A percentile compares a stretch with the other conserved stretches of the same genome.
phyloP scores from a whole-genome alignment of 2,113 vertebrate species.

The Raphicerus campestris region DNA sequence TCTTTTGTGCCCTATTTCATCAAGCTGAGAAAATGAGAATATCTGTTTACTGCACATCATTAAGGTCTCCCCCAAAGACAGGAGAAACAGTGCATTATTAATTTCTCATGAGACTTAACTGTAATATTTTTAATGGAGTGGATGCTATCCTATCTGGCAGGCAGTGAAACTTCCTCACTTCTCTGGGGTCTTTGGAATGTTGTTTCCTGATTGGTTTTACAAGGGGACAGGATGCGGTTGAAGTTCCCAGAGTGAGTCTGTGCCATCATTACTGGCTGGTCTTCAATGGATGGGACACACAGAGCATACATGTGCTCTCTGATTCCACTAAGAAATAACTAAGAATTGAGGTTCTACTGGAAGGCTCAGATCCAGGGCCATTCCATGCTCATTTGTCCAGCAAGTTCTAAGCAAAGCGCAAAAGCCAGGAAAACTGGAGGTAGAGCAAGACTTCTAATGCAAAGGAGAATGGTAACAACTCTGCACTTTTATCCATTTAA shows the following conservation, averaged over 20 bases:
- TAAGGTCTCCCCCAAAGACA: background rate
- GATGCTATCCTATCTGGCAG: background rate
- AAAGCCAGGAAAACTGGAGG: background rate
- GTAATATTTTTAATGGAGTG: background rate
- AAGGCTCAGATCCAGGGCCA: background rate
- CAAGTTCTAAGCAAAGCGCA: background rate
- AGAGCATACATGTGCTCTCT: background rate
- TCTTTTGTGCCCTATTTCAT: background rate
- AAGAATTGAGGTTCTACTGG: background rate
- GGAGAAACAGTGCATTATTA: background rate
- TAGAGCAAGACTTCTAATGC: accelerated
- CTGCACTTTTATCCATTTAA: background rate
- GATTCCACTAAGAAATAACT: background rate
- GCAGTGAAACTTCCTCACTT: background rate
- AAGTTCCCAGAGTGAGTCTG: background rate
- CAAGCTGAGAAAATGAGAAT: background rate
- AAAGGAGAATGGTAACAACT: background rate
- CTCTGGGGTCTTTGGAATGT: background rate
- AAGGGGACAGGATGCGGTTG: background rate
- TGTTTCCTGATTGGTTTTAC: background rate
- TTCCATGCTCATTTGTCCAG: background rate
- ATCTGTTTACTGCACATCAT: background rate
- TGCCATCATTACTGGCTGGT: background rate
- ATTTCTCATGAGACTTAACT: background rate
- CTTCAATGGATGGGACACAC: background rate